Conservation (phyloP, 2,888 invertebrate genomes). For the Archips crataeganus region DNA sequence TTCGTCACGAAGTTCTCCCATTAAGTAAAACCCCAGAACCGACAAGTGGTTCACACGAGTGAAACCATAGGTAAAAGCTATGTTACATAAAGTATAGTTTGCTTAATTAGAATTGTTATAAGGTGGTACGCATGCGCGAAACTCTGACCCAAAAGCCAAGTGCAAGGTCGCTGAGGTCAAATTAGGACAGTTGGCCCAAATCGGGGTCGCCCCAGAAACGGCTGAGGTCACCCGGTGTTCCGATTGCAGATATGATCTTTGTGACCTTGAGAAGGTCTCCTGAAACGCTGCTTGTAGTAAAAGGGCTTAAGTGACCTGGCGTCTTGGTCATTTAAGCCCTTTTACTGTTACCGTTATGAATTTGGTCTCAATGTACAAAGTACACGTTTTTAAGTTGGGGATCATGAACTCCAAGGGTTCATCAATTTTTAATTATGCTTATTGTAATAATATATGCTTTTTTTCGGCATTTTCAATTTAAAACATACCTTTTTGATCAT, state of each 20-base stretch:
- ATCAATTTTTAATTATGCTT: no score
- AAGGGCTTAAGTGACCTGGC: no score
- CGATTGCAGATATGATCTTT: constrained; percentile 2
- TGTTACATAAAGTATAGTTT: not conserved
- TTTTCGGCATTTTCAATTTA: no score
- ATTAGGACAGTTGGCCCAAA: constrained; percentile 74
- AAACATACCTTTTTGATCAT: no score
- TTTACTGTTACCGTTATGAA: not conserved
- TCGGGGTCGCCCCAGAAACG: constrained; percentile 47
- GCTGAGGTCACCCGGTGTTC: constrained; percentile 23
- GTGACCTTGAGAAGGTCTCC: constrained; percentile 22
- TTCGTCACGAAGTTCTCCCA: no score
- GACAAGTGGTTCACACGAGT: no score
- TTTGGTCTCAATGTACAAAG: no score
- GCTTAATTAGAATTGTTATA: not conserved
- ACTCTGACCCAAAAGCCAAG: constrained; percentile 63
- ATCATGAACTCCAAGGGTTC: no score
- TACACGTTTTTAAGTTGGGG: no score
- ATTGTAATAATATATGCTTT: no score
- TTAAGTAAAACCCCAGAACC: no score
- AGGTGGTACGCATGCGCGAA: constrained; percentile 37
- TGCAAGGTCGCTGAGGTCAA: constrained; percentile 73
- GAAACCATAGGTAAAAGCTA: no score
- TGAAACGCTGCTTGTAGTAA: not conserved
- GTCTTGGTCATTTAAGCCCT: not conserved